Evolutionary conservation across 2,797 vertebrate species (phyloP), one percentile per base, ranked within the genome.

Genomic region (Pseudochirops corinnae): DNA sequence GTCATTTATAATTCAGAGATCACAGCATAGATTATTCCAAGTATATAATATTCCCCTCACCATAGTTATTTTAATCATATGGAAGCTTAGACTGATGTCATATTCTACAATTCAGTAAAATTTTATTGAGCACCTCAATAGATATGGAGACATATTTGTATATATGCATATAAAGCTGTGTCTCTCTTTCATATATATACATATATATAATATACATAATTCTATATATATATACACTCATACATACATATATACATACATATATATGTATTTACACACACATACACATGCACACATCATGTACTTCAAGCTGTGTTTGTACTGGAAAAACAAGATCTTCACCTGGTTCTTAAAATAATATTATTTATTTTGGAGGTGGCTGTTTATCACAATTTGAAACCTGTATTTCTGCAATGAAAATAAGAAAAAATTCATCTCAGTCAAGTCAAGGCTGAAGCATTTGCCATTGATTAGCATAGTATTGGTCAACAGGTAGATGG

Each of bases 301-400:
- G 5, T 14, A 18, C 1, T 16, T 14, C 5, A 39, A n/a, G n/a
- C n/a, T 74, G 33, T 74, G 16, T n/a, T 74, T 74, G 5, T 1
- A 21, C 5, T 74, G 7, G 0, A 60, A 10, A 60, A 60, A 31
- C 29, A 60, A 31, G 10, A 74, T 74, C 14, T 18, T 39, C 16
- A n/a, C 62, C 16, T n/a, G 5, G 33, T 74, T 74, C 5, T 39
- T 74, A 0, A 74, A 74, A 39, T 31, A 74, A 39, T 18, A 74
- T 74, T 4, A 67, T n/a, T 67, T 67, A 67, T 18, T 74, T 39
- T 74, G 16, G 14, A 21, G 62, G 14, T 67, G 99, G 99, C 99
- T 4, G 99, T 99, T 24, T 99, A 99, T 98, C 99, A 99, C 97
- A 99, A 99, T 39, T 98, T 99, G 96, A 99, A 99, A 97, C 99